phyloP scores from a whole-genome alignment of 2,888 invertebrate species.

The Dryadula phaetusa region DNA sequence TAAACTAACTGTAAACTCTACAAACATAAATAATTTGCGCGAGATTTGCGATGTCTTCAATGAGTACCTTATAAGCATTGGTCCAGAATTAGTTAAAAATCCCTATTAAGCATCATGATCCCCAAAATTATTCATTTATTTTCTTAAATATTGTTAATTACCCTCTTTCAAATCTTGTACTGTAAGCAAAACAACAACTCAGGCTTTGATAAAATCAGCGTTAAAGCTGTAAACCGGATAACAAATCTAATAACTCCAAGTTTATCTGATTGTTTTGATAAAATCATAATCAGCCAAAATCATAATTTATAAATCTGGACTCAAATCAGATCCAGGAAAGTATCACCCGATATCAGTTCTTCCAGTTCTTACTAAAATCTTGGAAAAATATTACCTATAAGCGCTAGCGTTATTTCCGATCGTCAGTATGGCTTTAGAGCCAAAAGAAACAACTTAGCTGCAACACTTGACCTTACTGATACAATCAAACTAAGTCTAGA shows the following conservation, averaged over 20 bases:
- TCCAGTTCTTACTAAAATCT: constrained; percentile 11
- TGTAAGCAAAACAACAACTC: too few species aligned
- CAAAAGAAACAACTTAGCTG: constrained; percentile 9
- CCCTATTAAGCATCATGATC: too few species aligned
- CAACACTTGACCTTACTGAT: neutral
- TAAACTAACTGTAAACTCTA: too few species aligned
- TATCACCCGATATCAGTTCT: constrained; percentile 8
- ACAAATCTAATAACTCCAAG: too few species aligned
- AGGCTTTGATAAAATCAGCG: neutral
- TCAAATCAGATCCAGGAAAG: constrained; percentile 11
- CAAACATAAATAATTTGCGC: too few species aligned
- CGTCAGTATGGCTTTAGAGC: too few species aligned
- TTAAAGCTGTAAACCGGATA: neutral
- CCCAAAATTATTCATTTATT: too few species aligned
- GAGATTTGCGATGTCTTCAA: too few species aligned
- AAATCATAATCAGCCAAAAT: neutral
- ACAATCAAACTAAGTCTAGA: too few species aligned
- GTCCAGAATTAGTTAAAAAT: neutral
- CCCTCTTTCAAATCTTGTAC: too few species aligned
- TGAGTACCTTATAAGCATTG: neutral
- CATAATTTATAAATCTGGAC: neutral
- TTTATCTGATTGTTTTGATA: neutral
- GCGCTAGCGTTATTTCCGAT: constrained; percentile 11
- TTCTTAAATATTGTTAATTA: too few species aligned
- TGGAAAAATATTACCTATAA: constrained; percentile 7